phyloP scores from a whole-genome alignment of 2,888 invertebrate species.

The Orthonychiurus folsomi region DNA sequence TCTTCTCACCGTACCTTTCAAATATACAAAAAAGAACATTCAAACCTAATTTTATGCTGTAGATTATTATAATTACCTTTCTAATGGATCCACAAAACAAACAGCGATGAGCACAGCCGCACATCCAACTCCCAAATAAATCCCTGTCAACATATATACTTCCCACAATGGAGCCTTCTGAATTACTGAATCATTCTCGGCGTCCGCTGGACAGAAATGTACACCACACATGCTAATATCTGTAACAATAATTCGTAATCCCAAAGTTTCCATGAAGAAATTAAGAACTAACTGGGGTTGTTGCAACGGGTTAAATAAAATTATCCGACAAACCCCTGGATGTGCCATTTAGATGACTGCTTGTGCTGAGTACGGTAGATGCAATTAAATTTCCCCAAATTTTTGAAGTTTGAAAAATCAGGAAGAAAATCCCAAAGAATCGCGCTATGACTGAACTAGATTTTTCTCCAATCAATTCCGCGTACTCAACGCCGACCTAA shows the following conservation, averaged over 20 bases:
- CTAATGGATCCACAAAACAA: conserved; percentile 78
- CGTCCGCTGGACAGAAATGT: conserved; percentile 56
- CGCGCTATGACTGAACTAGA: conserved; percentile 89
- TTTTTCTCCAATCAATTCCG: conserved; percentile 76
- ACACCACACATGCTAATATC: conserved; percentile 57
- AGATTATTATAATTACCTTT: no score
- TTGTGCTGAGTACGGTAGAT: conserved; percentile 71
- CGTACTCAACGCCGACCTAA: conserved; percentile 83
- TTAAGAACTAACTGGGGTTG: no score
- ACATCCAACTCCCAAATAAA: conserved; percentile 72
- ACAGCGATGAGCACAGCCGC: conserved; percentile 79
- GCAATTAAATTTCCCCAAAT: conserved; percentile 87
- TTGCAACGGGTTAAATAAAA: no score
- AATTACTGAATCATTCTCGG: conserved; percentile 44
- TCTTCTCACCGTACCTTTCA: conserved; percentile 83
- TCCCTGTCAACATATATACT: conserved; percentile 74
- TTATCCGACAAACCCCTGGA: no score
- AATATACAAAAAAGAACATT: no score
- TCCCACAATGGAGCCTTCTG: conserved; percentile 53
- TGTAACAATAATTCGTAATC: no score
- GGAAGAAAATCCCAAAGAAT: conserved; percentile 77
- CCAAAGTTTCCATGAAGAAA: no score
- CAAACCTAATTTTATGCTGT: no score
- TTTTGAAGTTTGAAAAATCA: conserved; percentile 84
- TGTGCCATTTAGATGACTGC: conserved; percentile 46